phyloP scores from a whole-genome alignment of 2,113 vertebrate species.

The Nibea coibor region DNA sequence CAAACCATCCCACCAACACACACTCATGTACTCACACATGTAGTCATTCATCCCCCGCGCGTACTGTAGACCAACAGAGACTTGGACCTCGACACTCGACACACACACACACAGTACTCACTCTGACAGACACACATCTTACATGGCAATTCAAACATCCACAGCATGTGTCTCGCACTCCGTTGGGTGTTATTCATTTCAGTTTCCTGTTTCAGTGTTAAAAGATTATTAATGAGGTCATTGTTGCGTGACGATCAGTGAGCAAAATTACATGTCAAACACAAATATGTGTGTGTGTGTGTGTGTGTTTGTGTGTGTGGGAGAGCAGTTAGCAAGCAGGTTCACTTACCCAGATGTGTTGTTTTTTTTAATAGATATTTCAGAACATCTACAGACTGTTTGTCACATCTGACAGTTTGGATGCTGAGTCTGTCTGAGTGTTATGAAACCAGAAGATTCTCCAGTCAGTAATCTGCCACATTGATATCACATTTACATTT shows the following conservation, averaged over 20 bases:
- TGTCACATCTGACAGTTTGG: neutral
- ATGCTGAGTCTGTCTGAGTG: neutral
- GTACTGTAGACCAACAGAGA: slow-evolving; percentile 44
- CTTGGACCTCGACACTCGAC: slow-evolving; percentile 5
- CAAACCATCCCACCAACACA: slow-evolving; percentile 55
- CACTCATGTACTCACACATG: neutral
- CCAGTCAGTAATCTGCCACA: neutral
- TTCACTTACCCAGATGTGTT: neutral
- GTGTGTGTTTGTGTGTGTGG: too few species aligned
- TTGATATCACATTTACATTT: neutral
- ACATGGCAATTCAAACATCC: slow-evolving; percentile 46
- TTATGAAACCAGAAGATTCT: neutral
- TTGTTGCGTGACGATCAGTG: neutral
- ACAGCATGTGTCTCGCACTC: slow-evolving; percentile 52
- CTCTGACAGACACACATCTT: slow-evolving; percentile 20
- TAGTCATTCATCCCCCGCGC: slow-evolving; percentile 29
- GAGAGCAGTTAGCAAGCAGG: neutral
- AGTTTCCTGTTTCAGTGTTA: slow-evolving; percentile 18
- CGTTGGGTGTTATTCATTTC: slow-evolving; percentile 30
- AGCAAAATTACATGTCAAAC: neutral
- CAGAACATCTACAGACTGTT: neutral
- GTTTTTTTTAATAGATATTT: neutral
- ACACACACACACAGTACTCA: slow-evolving; percentile 4
- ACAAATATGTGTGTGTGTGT: neutral
- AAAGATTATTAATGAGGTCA: slow-evolving; percentile 11